These are phyloP conservation scores for Esox niger DNA, from an alignment of 2,113 vertebrate species.

Conservation along the genomic window DNA sequence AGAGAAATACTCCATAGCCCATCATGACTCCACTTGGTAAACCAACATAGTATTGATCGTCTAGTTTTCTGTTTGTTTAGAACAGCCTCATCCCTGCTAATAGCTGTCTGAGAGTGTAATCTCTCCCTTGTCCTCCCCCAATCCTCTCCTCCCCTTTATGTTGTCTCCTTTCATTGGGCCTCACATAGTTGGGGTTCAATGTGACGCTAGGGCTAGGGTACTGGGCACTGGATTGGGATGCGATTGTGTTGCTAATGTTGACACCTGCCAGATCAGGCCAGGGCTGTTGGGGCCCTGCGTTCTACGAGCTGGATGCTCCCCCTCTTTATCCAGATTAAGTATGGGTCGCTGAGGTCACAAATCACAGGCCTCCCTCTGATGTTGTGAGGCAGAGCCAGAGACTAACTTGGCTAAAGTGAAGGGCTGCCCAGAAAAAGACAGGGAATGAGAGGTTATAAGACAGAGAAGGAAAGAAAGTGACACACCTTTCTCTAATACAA, in stretches of 20 bases:
- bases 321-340: slow-evolving; percentile 83
- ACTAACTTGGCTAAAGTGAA: slow-evolving; percentile 63
- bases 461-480: slow-evolving; percentile 60
- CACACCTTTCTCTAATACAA: slow-evolving; percentile 70
- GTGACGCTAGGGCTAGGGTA: slow-evolving; percentile 50
- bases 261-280: slow-evolving; percentile 75
- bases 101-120: slow-evolving; percentile 77
- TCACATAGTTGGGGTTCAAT: slow-evolving; percentile 73
- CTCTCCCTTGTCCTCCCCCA: slow-evolving; percentile 68
- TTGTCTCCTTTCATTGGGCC: slow-evolving; percentile 59
- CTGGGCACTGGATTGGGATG: slow-evolving; percentile 57
- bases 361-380: slow-evolving; percentile 82
- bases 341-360: slow-evolving; percentile 84
- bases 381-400: slow-evolving; percentile 78
- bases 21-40: slow-evolving; percentile 66
- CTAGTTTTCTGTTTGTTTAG: slow-evolving; percentile 75
- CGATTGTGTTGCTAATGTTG: slow-evolving; percentile 78
- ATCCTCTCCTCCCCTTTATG: slow-evolving; percentile 66
- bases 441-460: slow-evolving; percentile 51
- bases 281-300: slow-evolving; percentile 61
- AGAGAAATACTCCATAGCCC: slow-evolving; percentile 65
- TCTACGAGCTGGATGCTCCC: slow-evolving; percentile 64
- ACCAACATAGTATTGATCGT: slow-evolving; percentile 77
- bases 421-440: slow-evolving; percentile 48
- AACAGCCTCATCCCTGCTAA: slow-evolving; percentile 77